Evolutionary conservation across 1,140 invertebrate species (phyloP), one percentile per base, ranked within the genome.

Genomic region (Melitaea cinxia): DNA sequence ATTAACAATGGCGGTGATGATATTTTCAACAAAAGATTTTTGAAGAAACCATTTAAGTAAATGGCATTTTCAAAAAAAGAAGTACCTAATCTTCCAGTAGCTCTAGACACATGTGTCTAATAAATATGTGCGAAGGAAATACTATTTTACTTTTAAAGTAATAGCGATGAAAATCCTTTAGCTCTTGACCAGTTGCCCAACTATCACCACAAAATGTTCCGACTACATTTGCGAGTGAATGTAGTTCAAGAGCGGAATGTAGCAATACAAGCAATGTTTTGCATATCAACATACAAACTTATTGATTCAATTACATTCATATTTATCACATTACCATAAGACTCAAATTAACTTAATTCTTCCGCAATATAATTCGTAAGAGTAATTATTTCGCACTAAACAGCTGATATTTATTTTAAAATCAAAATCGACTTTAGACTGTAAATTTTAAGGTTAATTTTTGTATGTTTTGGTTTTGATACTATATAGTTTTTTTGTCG

Each of bases 181-280:
- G 50, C 57, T 19, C 26, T 33, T 33, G 21, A 55, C 30, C 49
- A 61, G 53, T 70, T 70, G 60, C 62, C 42, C 68, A 70, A 70
- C 67, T 64, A 65, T 58, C 53, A 65, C 60, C 45, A 37, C 61
- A 60, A 65, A 62, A 65, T 64, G 55, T 72, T 72, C 61, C 65
- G 52, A 68, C 67, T 73, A 63, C 64, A 72, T 75, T 77, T 71
- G 72, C 72, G 61, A 73, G 76, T 73, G 72, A 77, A 80, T 80
- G 73, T 80, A 80, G 78, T 80, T 73, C 75, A 78, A 78, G 77
- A 77, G 59, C 70, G 73, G 60, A 74, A 66, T 72, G 56, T 68
- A 62, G 65, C 61, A 72, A 37, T n/a, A 37, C 35, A n/a, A 68
- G 61, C 61, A 59, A 49, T 37, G 56, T 64, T 68, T 65, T 65